A percentile compares a stretch with the other conserved stretches of the same genome.
Evolutionary conservation across 2,888 invertebrate genomes (phyloP).

Genomic region (Acronicta psi): DNA sequence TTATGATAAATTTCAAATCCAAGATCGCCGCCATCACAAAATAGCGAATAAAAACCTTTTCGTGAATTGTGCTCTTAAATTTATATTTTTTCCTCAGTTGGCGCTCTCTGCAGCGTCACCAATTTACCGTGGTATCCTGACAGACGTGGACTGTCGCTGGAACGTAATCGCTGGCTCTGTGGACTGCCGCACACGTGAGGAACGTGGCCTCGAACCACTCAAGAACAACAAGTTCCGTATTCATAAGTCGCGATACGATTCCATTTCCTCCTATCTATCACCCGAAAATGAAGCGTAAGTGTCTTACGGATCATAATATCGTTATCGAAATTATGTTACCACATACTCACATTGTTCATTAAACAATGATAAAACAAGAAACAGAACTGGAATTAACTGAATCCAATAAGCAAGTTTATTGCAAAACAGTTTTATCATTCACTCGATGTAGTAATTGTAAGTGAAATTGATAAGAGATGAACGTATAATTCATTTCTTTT

Average conservation of each 20-base stretch:
- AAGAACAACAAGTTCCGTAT: slow-evolving; percentile 94
- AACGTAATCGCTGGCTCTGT: slow-evolving; percentile 98
- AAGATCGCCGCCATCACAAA: no score
- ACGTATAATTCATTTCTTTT: slow-evolving; percentile 21
- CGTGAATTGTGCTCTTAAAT: not conserved
- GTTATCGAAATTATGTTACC: no score
- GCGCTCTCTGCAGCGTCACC: slow-evolving; percentile 99
- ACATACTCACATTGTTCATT: no score
- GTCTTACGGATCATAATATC: not conserved
- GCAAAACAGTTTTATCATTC: slow-evolving; percentile 2
- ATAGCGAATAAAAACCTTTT: no score
- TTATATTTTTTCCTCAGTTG: slow-evolving; percentile 87
- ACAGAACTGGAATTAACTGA: no score
- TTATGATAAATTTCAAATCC: no score
- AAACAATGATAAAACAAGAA: no score
- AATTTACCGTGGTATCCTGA: slow-evolving; percentile 96
- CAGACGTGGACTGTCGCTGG: slow-evolving; percentile 99
- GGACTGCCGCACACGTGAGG: slow-evolving; percentile 97
- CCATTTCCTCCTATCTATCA: slow-evolving; percentile 98
- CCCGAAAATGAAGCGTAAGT: slow-evolving; percentile 93
- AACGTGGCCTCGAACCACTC: slow-evolving; percentile 94
- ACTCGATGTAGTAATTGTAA: slow-evolving; percentile 5
- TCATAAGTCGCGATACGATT: slow-evolving; percentile 98
- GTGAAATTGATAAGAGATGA: not conserved
- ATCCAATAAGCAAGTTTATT: not conserved